Evolutionary conservation across 2,113 vertebrate genomes (phyloP).

Genomic region (Paracanthobrama guichenoti): DNA sequence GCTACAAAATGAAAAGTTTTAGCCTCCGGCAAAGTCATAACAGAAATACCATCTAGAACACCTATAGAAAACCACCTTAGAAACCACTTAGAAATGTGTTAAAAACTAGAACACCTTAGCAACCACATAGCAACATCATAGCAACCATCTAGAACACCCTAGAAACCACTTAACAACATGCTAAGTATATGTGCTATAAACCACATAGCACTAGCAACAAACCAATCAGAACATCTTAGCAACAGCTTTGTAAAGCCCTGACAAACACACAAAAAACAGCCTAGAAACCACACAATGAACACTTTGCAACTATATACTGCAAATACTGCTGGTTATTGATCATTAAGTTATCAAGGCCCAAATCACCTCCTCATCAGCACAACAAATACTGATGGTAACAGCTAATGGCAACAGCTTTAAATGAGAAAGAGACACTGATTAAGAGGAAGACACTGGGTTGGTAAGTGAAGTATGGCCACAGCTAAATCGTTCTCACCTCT

Average conservation of each 20-base stretch:
- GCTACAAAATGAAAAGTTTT: no score
- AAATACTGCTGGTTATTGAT: neutral
- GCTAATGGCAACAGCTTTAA: conserved; percentile 5
- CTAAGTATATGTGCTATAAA: neutral
- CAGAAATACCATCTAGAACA: no score
- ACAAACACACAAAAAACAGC: neutral
- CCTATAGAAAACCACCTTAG: no score
- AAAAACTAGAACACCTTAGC: neutral
- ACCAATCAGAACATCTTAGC: neutral
- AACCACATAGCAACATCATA: neutral
- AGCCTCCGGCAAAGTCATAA: no score
- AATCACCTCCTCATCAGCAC: neutral
- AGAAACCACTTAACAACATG: neutral
- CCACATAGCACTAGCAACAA: neutral
- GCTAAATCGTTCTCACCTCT: conserved; percentile 21
- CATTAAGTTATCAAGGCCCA: neutral
- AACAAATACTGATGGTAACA: neutral
- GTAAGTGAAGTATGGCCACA: conserved; percentile 17
- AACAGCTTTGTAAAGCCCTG: neutral
- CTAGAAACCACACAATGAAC: neutral
- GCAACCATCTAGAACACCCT: neutral
- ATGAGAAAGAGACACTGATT: conserved; percentile 15
- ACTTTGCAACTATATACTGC: neutral
- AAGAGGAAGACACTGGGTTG: conserved; percentile 15
- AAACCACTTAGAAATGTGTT: neutral